These are phyloP conservation scores for Erpetoichthys calabaricus DNA, from an alignment of 2,797 vertebrate genomes.

Conservation along the genomic window DNA sequence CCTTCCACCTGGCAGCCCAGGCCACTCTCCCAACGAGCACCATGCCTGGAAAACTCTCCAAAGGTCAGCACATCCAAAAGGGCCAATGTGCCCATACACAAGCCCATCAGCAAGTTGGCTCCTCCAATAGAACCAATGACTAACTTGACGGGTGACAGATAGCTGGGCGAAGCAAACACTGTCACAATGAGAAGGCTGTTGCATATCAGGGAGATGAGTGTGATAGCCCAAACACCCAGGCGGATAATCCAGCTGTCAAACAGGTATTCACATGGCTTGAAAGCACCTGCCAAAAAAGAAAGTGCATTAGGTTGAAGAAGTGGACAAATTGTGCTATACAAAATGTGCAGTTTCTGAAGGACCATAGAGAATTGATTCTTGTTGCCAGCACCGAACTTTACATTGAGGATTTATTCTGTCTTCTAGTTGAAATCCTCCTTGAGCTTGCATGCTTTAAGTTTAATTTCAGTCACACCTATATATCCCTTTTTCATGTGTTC, in stretches of 20 bases:
- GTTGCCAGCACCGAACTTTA: no score
- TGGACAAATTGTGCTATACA: neutral
- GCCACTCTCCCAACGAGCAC: slow-evolving; percentile 74
- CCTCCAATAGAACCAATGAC: slow-evolving; percentile 74
- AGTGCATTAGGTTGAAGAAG: neutral
- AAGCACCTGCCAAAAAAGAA: slow-evolving; percentile 58
- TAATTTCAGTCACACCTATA: no score
- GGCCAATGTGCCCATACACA: slow-evolving; percentile 71
- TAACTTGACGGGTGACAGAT: slow-evolving; percentile 75
- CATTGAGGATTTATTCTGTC: no score
- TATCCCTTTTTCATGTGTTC: no score
- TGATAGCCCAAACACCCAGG: slow-evolving; percentile 75
- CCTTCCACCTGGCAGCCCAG: slow-evolving; percentile 70
- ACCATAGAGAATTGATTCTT: no score
- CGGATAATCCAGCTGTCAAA: slow-evolving; percentile 87
- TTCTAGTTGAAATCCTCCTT: no score
- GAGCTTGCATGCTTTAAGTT: no score
- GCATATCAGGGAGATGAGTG: slow-evolving; percentile 65
- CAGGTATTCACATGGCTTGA: slow-evolving; percentile 83
- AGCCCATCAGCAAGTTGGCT: slow-evolving; percentile 69
- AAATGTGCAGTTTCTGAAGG: no score
- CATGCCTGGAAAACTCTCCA: slow-evolving; percentile 66
- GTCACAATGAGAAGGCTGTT: slow-evolving; percentile 71
- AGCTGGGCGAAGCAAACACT: slow-evolving; percentile 58
- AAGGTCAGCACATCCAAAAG: slow-evolving; percentile 70